A percentile compares a stretch with the other conserved stretches of the same genome.
phyloP scores from a whole-genome alignment of 1,140 invertebrate species.

The Drosophila sp. region DNA sequence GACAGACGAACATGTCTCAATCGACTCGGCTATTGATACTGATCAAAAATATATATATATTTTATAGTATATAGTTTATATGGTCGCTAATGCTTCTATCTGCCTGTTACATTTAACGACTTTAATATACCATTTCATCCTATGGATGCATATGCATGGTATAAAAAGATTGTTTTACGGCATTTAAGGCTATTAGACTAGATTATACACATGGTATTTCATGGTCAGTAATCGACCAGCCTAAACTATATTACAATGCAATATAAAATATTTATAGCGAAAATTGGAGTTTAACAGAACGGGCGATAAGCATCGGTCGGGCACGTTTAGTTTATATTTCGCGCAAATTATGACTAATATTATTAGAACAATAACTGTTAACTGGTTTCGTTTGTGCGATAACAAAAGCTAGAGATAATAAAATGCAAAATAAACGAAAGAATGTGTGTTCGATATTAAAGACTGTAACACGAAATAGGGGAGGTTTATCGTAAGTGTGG shows the following conservation, averaged over 20 bases:
- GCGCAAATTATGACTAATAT: constrained; percentile 29
- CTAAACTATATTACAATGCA: constrained; percentile 43
- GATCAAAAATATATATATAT: too few species aligned
- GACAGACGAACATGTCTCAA: too few species aligned
- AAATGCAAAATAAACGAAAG: background rate
- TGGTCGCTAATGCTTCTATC: too few species aligned
- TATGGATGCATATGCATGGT: background rate
- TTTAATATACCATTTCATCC: too few species aligned
- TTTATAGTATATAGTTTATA: too few species aligned
- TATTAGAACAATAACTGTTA: constrained; percentile 1
- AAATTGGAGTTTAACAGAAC: constrained; percentile 29
- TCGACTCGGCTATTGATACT: too few species aligned
- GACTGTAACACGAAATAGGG: too few species aligned
- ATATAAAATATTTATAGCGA: constrained; percentile 38
- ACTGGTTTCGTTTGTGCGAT: background rate
- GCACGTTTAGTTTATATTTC: background rate
- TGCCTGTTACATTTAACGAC: too few species aligned
- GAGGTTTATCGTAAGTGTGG: too few species aligned
- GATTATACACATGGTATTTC: constrained; percentile 32
- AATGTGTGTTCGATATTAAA: background rate
- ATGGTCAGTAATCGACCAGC: constrained; percentile 7
- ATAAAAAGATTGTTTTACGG: constrained; percentile 52
- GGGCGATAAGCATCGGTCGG: background rate
- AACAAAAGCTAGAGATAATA: background rate
- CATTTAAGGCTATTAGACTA: background rate